phyloP scores from a whole-genome alignment of 2,797 vertebrate genomes.

The Lindbergichthys nudifrons region DNA sequence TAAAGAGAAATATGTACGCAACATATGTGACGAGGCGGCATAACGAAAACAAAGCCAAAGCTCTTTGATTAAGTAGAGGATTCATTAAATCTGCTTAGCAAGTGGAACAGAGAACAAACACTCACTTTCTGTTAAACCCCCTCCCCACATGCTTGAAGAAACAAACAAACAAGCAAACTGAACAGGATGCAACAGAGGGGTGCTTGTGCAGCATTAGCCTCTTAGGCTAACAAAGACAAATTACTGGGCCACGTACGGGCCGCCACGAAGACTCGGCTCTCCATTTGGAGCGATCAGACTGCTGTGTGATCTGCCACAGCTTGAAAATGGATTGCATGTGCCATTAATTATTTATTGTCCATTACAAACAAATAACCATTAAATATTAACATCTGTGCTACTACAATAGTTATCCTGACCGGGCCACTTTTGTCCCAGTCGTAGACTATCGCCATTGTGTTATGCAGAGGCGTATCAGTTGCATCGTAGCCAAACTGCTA shows the following conservation, averaged over 20 bases:
- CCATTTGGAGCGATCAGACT: constrained; percentile 51
- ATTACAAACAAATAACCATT: constrained; percentile 84
- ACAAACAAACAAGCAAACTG: constrained; percentile 73
- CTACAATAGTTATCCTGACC: constrained; percentile 69
- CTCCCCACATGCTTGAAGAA: constrained; percentile 61
- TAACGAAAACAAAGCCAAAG: constrained; percentile 56
- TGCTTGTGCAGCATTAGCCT: constrained; percentile 74
- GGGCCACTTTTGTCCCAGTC: constrained; percentile 50
- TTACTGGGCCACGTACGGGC: constrained; percentile 49
- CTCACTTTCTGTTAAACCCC: constrained; percentile 59
- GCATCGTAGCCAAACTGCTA: constrained; percentile 14
- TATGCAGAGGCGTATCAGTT: constrained; percentile 45
- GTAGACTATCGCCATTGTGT: constrained; percentile 41
- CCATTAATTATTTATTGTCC: constrained; percentile 86
- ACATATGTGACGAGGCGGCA: constrained; percentile 42
- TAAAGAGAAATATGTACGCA: constrained; percentile 43
- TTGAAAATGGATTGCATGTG: constrained; percentile 82
- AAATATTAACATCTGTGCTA: constrained; percentile 78
- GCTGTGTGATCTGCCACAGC: constrained; percentile 66
- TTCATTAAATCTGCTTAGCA: constrained; percentile 82
- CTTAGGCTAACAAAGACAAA: constrained; percentile 75
- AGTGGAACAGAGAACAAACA: constrained; percentile 74
- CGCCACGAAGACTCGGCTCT: constrained; percentile 29
- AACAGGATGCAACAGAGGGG: constrained; percentile 69
- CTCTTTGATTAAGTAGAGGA: constrained; percentile 73